Base-by-base conservation (phyloP, 2,888 invertebrate species). In the Marasmarcha lunaedactyla region DNA sequence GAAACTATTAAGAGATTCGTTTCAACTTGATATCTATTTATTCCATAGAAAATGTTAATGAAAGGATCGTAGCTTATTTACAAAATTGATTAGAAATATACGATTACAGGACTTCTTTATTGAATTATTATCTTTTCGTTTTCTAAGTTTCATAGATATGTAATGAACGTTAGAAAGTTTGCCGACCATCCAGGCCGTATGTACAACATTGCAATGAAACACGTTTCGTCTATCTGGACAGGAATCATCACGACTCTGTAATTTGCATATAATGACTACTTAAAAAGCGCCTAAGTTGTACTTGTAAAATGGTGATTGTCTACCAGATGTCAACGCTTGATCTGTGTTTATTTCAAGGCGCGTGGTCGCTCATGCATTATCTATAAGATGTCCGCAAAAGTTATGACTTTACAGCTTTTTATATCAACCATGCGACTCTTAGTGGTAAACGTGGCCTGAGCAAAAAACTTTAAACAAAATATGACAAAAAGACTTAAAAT, bases 181-280 rank as follows among this genome's bases (percentile, higher is more conserved):
- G 5, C 26, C 14, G 7, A 13, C 34, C 20, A 26, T 20, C 26
- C 27, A n/a, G 35, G 15, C 42, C 37, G 41, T 43, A 33, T 47
- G 44, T 46, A 42, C 33, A 26, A 12, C 20, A 33, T 15, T 46
- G 46, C 54, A 54, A 43, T 42, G 41, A 45, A 59, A 65, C 68
- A 61, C 59, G 67, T 64, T 57, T 51, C 50, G 49, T 61, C 53
- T 69, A 70, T 70, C 69, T 59, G 55, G 54, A 49, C 59, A 63
- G 54, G 47, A 53, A 67, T 70, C 70, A 66, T 62, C 70, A 68
- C 65, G 66, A 63, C 59, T 54, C 57, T 49, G 61, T 62, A 50
- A 71, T 74, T 73, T 69, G 64, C 73, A 72, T 72, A 72, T 71
- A 72, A 72, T 73, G 66, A 69, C 72, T 72, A 64, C 68, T 71